A percentile compares a stretch with the other conserved stretches of the same genome.
Evolutionary conservation across 2,113 vertebrate species (phyloP).

Genomic region (Abramis brama): DNA sequence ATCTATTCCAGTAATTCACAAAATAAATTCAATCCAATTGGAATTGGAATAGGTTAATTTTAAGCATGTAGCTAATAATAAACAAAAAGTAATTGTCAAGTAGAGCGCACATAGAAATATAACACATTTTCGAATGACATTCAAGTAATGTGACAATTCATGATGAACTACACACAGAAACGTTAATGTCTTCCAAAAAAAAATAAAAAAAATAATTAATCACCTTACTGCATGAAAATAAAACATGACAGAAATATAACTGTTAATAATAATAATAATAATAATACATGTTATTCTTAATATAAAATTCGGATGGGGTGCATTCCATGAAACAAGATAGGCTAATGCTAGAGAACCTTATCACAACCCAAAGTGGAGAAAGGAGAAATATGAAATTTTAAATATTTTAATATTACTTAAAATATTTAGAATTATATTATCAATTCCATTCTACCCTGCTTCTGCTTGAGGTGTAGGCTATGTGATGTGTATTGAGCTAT

Average conservation of each 20-base stretch:
- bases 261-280: neutral
- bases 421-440: neutral
- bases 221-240: neutral
- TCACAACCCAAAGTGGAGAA: neutral
- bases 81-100: neutral
- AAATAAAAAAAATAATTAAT: too few species aligned
- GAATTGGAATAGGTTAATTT: neutral
- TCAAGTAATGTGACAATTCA: neutral
- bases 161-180: neutral
- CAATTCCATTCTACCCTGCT: neutral
- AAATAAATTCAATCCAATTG: neutral
- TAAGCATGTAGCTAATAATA: neutral
- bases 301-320: neutral
- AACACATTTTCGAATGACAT: neutral
- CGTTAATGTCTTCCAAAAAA: neutral
- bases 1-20: neutral
- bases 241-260: neutral
- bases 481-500: too few species aligned
- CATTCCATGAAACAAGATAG: neutral
- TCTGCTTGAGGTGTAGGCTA: too few species aligned
- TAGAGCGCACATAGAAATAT: neutral
- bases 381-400: neutral
- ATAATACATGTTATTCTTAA: neutral
- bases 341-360: neutral
- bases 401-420: neutral